Base-by-base conservation (phyloP, 2,888 invertebrate genomes). In the Chrysopilus asiliformis region DNA sequence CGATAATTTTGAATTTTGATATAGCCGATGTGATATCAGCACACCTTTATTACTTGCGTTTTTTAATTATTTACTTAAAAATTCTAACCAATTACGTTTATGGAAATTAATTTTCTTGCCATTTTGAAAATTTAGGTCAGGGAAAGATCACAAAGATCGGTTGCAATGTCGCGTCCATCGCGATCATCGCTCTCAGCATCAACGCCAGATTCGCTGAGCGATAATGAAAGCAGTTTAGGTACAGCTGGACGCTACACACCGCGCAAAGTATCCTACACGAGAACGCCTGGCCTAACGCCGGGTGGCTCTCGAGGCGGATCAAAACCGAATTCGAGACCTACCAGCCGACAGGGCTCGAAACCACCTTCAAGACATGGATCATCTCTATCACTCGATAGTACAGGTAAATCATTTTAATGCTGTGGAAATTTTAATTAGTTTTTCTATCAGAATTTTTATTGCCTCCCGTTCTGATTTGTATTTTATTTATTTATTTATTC, bases 301-400 rank as follows among this genome's bases (percentile, higher is more conserved):
- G 81, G 80, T 53, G 82, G 81, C 34, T 82, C 81, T 35, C 60
- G 68, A 45, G 72, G 74, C 25, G 75, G 78, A 44, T 79, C 78
- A 43, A 74, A 90, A 55, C 89, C 90, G 28, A 76, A 80, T 41
- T 89, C 89, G 40, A 72, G 89, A 51, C 83, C 89, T 29, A 79
- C 81, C 20, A 86, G 87, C 47, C 71, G 90, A 48, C 74, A 83
- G 42, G 86, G 87, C 42, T 87, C 87, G 43, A 89, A 91, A 62
- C 91, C 93, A 45, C 85, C 90, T 15, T 91, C 91, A 48, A 76
- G 91, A 50, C 87, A 91, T 56, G 91, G 91, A 47, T 93, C 93
- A 30, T 90, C 86, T 55, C 72, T 87, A 43, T 90, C 90, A 29
- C 67, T 90, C 47, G 89, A 89, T 59, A 85, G 86, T 58, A 84